Base-by-base conservation (phyloP, 2,113 vertebrate species). In the Numenius arquata region DNA sequence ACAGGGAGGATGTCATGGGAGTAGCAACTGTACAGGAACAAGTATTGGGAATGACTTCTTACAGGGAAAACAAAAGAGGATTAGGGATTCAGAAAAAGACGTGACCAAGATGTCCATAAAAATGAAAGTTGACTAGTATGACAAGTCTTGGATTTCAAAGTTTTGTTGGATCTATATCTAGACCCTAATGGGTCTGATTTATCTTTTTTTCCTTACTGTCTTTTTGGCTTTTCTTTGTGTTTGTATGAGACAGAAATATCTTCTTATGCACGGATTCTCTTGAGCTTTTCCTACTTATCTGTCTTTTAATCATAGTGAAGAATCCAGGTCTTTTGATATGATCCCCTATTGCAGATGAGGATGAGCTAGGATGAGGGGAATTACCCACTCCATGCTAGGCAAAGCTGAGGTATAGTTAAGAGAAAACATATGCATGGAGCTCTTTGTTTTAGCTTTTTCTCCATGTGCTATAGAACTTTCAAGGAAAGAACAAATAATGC, bases 11-110 rank as follows among this genome's bases (percentile, higher is more conserved):
- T 93, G 85, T 93, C 94, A 80, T 76, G 95, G 77, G 95, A 96
- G 47, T 85, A 96, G 81, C 67, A 90, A 56, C 32, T 68, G 58
- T 77, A 85, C 63, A 85, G 63, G 88, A 96, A 91, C 85, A 91
- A 96, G 85, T 93, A 91, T 95, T 95, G 91, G 63, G 85, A 88
- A 87, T 96, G 94, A 97, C 87, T 91, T 93, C 45, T 96, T 88
- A 96, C 85, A 94, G 82, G 59, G 67, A 95, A 96, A 93, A 94
- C 63, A 79, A 88, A 89, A 93, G 86, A 86, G 63, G 58, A 79
- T 83, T 45, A 91, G 48, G 47, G 62, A 95, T 96, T 96, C 43
- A 61, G 53, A 93, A 76, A 96, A 92, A 94, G 81, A 93, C 12
- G 19, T 94, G 91, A 96, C 90, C 59, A 94, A 70, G 55, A 40